phyloP scores from a whole-genome alignment of 2,113 vertebrate species.

The Scytalopus superciliaris region DNA sequence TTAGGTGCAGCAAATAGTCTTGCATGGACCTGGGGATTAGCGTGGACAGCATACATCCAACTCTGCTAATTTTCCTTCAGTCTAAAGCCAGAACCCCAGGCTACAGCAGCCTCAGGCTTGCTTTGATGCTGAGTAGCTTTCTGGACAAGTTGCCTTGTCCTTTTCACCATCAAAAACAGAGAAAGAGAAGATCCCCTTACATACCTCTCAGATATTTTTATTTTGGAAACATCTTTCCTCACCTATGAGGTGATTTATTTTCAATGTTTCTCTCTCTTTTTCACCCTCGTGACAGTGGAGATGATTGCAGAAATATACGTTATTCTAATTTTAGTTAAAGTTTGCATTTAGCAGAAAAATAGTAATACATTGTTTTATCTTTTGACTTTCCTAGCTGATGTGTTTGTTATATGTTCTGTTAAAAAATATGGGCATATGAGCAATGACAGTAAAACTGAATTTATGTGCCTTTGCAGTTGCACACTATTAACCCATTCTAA shows the following conservation, averaged over 20 bases:
- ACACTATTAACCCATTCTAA: not conserved
- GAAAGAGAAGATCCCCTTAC: not conserved
- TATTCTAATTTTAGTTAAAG: not conserved
- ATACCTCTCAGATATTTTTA: not conserved
- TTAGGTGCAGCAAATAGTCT: not conserved
- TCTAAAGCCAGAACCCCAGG: not conserved
- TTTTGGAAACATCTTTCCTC: not conserved
- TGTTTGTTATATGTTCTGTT: not conserved
- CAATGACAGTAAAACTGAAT: not conserved
- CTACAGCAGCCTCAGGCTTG: not conserved
- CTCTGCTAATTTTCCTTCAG: not conserved
- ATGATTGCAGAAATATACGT: not conserved
- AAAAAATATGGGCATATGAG: not conserved
- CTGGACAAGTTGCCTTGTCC: not conserved
- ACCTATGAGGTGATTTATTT: too few species aligned
- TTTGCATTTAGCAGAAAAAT: not conserved
- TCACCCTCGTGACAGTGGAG: rapidly evolving
- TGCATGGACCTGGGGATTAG: rapidly evolving
- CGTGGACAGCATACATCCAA: not conserved
- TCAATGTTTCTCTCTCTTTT: not conserved
- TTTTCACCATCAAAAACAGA: not conserved
- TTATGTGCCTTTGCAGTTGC: not conserved
- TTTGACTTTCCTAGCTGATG: not conserved
- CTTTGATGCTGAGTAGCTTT: not conserved
- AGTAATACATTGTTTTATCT: not conserved